phyloP scores from a whole-genome alignment of 2,797 vertebrate species.

The Psittacula derbiana region DNA sequence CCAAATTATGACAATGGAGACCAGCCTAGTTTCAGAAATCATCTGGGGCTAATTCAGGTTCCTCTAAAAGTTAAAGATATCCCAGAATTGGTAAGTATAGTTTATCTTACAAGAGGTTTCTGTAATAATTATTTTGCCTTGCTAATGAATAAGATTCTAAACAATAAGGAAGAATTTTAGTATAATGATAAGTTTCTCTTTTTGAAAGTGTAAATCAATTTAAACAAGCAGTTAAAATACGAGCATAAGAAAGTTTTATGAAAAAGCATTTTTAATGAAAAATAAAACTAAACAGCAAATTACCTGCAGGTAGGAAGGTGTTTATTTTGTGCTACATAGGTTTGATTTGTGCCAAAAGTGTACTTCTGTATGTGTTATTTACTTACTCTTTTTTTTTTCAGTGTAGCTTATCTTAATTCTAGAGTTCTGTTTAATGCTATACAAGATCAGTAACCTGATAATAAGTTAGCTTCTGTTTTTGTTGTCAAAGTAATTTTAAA shows the following conservation, averaged over 20 bases:
- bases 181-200: background rate
- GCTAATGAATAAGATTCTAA: background rate
- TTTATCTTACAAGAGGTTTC: background rate
- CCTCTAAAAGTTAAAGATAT: slow-evolving; percentile 90
- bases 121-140: background rate
- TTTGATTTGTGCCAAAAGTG: background rate
- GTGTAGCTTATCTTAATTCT: background rate
- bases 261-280: background rate
- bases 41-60: slow-evolving; percentile 94
- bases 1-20: slow-evolving; percentile 92
- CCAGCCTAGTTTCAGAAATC: slow-evolving; percentile 82
- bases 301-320: background rate
- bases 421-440: background rate
- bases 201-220: background rate
- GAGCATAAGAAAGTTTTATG: background rate
- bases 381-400: background rate
- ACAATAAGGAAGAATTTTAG: background rate
- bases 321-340: background rate
- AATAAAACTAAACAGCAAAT: background rate
- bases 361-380: background rate
- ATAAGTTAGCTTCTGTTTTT: background rate
- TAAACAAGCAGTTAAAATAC: background rate
- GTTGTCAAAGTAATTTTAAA: background rate
- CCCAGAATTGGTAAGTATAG: slow-evolving; percentile 86
- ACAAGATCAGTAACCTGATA: background rate